Evolutionary conservation across 2,113 vertebrate species (phyloP).

Genomic region (Xiphophorus couchianus): DNA sequence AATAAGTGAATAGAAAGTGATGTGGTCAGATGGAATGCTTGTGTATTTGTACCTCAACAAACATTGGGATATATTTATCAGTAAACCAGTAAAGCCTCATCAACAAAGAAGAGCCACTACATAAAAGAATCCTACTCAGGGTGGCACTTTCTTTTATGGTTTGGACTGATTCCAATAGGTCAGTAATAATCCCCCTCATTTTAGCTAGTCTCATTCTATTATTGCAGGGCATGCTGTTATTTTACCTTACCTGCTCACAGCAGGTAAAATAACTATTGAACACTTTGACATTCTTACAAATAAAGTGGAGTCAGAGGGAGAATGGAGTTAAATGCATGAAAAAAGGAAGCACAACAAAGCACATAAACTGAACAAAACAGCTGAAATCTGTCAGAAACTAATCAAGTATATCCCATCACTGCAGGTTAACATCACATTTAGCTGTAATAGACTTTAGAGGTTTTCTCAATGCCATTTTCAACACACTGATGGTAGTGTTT

Average conservation of each 20-base stretch:
- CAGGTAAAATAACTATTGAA: background rate
- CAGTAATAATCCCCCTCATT: constrained; percentile 44
- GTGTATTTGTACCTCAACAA: background rate
- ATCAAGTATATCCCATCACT: background rate
- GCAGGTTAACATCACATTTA: background rate
- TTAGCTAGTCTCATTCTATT: constrained; percentile 34
- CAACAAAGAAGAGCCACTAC: constrained; percentile 48
- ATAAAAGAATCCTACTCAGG: constrained; percentile 47
- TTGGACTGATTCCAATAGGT: constrained; percentile 30
- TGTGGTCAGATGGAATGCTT: background rate
- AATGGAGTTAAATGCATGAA: too few relatives aligned
- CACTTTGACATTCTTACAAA: background rate
- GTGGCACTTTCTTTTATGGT: constrained; percentile 33
- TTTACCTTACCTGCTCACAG: constrained; percentile 30
- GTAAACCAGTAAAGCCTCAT: background rate
- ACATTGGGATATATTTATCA: too few relatives aligned
- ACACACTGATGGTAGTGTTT: too few relatives aligned
- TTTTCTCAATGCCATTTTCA: too few relatives aligned
- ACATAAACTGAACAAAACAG: background rate
- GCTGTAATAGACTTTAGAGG: too few relatives aligned
- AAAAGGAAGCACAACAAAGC: background rate
- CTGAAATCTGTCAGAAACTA: background rate
- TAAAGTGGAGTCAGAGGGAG: too few relatives aligned
- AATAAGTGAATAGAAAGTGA: constrained; percentile 40
- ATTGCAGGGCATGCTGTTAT: constrained; percentile 34